Conservation (phyloP, 2,113 vertebrate genomes). For the Craseonycteris thonglongyai region DNA sequence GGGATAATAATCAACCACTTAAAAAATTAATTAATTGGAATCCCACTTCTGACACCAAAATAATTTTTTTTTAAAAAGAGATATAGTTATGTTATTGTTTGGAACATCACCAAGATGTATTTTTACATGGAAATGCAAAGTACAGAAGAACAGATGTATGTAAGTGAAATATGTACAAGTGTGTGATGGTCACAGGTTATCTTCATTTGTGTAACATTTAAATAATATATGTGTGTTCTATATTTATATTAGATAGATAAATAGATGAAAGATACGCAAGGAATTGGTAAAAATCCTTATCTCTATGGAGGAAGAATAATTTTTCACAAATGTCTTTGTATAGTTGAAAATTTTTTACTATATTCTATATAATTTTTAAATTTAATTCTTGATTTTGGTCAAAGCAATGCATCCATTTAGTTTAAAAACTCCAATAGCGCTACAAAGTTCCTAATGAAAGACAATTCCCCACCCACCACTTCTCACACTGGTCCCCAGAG, state of each 20-base stretch:
- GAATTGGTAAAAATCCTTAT: not conserved
- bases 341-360: not conserved
- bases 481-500: not conserved
- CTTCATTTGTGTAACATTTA: not conserved
- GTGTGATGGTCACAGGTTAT: not conserved
- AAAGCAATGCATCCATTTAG: not conserved
- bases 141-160: not conserved
- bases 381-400: not conserved
- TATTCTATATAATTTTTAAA: not conserved
- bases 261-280: not conserved
- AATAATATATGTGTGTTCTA: not conserved
- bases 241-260: not conserved
- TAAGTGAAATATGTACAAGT: not conserved
- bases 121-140: not conserved
- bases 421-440: not conserved
- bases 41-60: no score
- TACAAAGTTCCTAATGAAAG: not conserved
- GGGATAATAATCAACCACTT: not conserved
- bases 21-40: no score
- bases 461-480: not conserved
- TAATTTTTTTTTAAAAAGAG: no score
- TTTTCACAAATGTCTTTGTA: not conserved
- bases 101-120: not conserved
- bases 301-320: not conserved
- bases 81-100: not conserved